These are phyloP conservation scores for Diachasmimorpha longicaudata DNA, from an alignment of 1,140 invertebrate genomes.

Conservation along the genomic window DNA sequence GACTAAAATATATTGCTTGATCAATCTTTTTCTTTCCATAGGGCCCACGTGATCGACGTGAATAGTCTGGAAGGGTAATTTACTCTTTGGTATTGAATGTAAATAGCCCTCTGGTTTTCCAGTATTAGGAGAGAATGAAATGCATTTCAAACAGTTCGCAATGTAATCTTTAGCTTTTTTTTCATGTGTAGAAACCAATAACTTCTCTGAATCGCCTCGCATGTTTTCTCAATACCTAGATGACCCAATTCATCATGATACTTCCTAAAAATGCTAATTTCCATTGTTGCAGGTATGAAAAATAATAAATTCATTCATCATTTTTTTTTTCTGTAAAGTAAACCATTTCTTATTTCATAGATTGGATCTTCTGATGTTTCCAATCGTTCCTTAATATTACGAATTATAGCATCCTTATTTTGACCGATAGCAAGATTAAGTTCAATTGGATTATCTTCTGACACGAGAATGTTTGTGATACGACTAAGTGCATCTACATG, in stretches of 20 bases:
- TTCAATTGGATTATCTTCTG: neutral
- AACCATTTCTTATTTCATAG: neutral
- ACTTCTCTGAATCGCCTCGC: neutral
- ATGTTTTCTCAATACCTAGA: neutral
- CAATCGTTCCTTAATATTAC: neutral
- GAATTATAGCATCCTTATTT: neutral
- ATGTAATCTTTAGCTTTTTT: neutral
- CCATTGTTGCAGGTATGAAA: neutral
- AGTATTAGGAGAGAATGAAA: neutral
- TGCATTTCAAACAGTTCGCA: neutral
- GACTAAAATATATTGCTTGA: conserved; percentile 40
- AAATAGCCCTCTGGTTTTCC: neutral
- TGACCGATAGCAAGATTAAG: neutral
- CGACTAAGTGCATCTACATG: conserved; percentile 48
- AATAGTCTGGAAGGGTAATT: conserved; percentile 42
- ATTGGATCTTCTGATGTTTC: neutral
- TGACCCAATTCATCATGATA: neutral
- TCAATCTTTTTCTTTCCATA: conserved; percentile 26
- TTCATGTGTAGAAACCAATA: neutral
- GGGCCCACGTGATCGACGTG: conserved; percentile 40
- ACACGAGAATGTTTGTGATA: conserved; percentile 11
- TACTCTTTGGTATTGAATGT: neutral
- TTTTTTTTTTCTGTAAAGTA: neutral
- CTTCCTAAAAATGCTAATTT: neutral
- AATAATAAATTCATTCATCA: neutral